Percentiles rank a stretch among this genome's conserved stretches.
Conservation (phyloP, 2,797 vertebrate genomes). For the Platalea minor region DNA sequence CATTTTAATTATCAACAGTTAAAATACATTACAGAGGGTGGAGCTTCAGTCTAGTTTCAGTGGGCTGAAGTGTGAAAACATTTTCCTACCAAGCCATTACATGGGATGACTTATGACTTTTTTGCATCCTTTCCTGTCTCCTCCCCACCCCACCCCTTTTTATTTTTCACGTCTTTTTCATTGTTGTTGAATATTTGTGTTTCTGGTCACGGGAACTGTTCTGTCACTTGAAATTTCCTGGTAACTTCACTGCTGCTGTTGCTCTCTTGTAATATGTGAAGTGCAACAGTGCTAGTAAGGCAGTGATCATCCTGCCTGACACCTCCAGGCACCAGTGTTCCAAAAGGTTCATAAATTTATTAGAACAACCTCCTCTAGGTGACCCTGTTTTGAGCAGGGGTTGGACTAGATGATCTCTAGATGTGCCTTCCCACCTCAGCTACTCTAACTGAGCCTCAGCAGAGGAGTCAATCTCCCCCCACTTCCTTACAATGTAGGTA, state of each 20-base stretch:
- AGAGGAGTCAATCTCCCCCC: neutral
- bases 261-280: neutral
- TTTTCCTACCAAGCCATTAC: constrained; percentile 49
- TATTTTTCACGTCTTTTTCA: neutral
- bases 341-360: neutral
- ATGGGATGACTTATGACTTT: constrained; percentile 23
- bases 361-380: neutral
- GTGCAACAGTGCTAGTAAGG: neutral
- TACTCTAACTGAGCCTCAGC: neutral
- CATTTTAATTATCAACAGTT: constrained; percentile 65
- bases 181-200: constrained; percentile 12
- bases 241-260: neutral
- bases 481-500: neutral
- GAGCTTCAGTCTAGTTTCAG: constrained; percentile 58
- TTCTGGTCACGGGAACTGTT: neutral
- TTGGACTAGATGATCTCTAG: neutral
- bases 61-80: constrained; percentile 39
- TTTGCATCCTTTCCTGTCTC: neutral
- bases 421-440: neutral
- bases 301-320: neutral
- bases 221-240: neutral
- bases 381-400: neutral
- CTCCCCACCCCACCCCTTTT: neutral
- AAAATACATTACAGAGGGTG: constrained; percentile 49
- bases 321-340: neutral